Evolutionary conservation across 2,888 invertebrate species (phyloP), one percentile per base, ranked within the genome.

Genomic region (Mythimna lalbum): DNA sequence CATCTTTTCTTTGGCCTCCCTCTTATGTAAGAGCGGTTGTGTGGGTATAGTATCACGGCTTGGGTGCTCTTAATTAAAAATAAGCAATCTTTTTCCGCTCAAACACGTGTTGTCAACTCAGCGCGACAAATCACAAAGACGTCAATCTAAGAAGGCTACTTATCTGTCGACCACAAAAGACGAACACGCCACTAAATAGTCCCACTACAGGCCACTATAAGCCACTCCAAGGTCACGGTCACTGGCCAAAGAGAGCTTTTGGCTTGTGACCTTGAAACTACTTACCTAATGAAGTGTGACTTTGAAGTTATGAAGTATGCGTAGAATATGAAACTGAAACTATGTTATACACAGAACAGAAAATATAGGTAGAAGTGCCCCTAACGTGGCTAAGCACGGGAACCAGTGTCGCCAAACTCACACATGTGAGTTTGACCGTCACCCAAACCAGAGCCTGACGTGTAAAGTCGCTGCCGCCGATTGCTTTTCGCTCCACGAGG

Each of bases 171-270:
- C 67, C 62, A 80, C 52, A 53, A 67, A 70, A 70, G 57, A 47
- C 39, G 27, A 49, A 27, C 57, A 61, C 17, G 59, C 52, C 31
- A 52, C 56, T 53, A 64, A 52, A 49, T 39, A 31, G 36, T 53
- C 36, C 53, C 21, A 49, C 43, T 57, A 23, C 33, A 23, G n/a
- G 17, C 49, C 52, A 74, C 50, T 60, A 21, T 43, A 36, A 31
- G n/a, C 55, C 55, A 76, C 63, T 69, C 12, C n/a, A 62, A n/a
- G 39, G 57, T 62, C 77, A 80, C 62, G 62, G 70, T 59, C 61
- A 19, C 7, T 6, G 39, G 61, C 50, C 53, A 73, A 67, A 27
- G 17, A 63, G 23, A 50, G 4, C 27, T 33, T 55, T 80, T 64
- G 52, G 53, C 49, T 80, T 64, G 23, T n/a, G 64, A 59, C 63